Base-by-base conservation (phyloP, 1,140 invertebrate genomes). In the Littorina saxatilis region DNA sequence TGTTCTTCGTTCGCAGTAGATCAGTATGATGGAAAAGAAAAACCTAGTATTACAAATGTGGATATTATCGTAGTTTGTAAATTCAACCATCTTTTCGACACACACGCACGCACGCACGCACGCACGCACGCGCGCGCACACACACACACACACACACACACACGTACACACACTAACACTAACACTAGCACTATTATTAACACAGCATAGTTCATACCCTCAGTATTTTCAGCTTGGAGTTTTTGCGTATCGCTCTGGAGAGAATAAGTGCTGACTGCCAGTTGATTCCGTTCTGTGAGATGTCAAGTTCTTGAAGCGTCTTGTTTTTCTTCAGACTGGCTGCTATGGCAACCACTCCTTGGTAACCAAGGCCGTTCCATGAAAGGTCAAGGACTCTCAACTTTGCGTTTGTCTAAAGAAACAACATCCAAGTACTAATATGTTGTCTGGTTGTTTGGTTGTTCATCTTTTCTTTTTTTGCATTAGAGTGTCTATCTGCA, bases 301-400 rank as follows among this genome's bases (percentile, higher is more conserved):
- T 1, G 52, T 82, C 68, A 35, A 82, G 72, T 35, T 79, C 68
- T 9, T 55, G 50, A 1, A 82, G 50, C 0, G 1, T 4, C 20
- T 37, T 37, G 76, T 82, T 79, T 3, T 73, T 20, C 47, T 55
- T 72, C 35, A 82, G 58, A 13, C 63, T 61, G 15, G 23, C 39
- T 0, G 55, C 50, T 3, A 82, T n/a, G 47, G 75, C 81, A 20
- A 82, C 52, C 20, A 43, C 63, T 13, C 81, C 81, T n/a, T 70
- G 75, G 68, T 75, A 82, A 17, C 75, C 81, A 79, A 82, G 77
- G 39, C 81, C 81, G 52, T 82, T 82, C 81, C 74, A 78, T 0
- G 61, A 78, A n/a, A 82, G 63, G 77, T 82, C 76, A 40, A 82
- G 55, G 32, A 74, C 35, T 4, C 77, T 66, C 35, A 82, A 50